A percentile compares a stretch with the other conserved stretches of the same genome.
phyloP scores from a whole-genome alignment of 2,888 invertebrate genomes.

The Atethmia centrago region DNA sequence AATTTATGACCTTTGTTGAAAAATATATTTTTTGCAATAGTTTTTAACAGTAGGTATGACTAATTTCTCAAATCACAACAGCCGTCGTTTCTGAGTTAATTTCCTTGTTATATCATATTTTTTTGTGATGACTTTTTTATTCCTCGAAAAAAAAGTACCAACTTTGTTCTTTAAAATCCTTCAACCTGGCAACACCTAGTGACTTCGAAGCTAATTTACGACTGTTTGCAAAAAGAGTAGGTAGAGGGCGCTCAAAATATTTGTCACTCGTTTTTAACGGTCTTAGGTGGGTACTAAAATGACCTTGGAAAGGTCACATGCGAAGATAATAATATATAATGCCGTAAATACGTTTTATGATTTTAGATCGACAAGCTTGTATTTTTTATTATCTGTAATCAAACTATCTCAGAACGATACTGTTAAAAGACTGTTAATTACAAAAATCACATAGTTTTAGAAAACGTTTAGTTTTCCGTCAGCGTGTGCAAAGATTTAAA shows the following conservation, averaged over 20 bases:
- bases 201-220: slow-evolving; percentile 57
- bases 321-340: neutral
- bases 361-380: slow-evolving; percentile 11
- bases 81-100: neutral
- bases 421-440: neutral
- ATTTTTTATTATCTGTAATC: slow-evolving; percentile 1
- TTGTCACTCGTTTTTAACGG: slow-evolving; percentile 37
- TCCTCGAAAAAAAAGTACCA: neutral
- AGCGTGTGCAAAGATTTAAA: too few relatives aligned
- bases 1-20: too few relatives aligned
- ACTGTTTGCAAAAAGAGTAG: slow-evolving; percentile 59
- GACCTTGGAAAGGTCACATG: slow-evolving; percentile 38
- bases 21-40: neutral
- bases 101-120: neutral
- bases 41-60: neutral
- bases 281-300: slow-evolving; percentile 14
- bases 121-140: neutral
- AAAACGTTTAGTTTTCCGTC: too few relatives aligned
- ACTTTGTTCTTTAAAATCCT: neutral
- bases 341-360: slow-evolving; percentile 29
- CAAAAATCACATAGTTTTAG: neutral
- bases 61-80: too few relatives aligned
- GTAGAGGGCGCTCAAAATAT: slow-evolving; percentile 49
- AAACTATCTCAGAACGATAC: neutral
- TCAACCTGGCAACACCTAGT: slow-evolving; percentile 50